Percentiles rank a stretch among this genome's conserved stretches.
phyloP scores from a whole-genome alignment of 1,140 invertebrate species.

The Ephestia elutella region DNA sequence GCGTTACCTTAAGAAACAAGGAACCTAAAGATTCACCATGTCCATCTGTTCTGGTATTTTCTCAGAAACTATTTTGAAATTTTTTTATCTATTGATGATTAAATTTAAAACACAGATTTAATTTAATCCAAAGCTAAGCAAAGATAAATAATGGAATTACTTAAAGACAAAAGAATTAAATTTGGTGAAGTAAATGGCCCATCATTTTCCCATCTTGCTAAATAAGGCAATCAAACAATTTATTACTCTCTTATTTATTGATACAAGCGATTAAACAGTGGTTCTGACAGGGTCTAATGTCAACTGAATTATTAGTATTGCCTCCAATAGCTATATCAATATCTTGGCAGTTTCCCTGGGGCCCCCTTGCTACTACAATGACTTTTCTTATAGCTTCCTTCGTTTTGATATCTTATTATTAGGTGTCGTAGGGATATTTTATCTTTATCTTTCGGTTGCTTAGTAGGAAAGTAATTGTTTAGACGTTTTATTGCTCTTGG shows the following conservation, averaged over 20 bases:
- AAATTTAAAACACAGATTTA: no score
- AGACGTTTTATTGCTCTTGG: not conserved
- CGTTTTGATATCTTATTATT: not conserved
- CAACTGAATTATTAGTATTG: slow-evolving; percentile 1
- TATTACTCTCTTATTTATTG: not conserved
- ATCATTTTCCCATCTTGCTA: no score
- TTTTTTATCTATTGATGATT: no score
- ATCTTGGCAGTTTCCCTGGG: not conserved
- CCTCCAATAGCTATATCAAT: not conserved
- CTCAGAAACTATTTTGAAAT: no score
- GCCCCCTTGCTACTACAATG: not conserved
- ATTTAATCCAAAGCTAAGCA: no score
- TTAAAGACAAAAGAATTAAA: no score
- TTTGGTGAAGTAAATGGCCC: no score
- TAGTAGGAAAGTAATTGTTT: not conserved
- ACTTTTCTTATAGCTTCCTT: not conserved
- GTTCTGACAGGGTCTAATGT: not conserved
- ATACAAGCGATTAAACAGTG: not conserved
- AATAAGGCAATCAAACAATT: slow-evolving; percentile 2
- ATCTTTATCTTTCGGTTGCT: not conserved
- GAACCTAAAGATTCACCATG: no score
- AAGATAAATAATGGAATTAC: no score
- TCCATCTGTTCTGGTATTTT: no score
- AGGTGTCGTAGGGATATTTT: not conserved
- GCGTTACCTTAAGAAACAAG: no score